These are phyloP conservation scores for Corbicula japonica DNA, from an alignment of 2,888 invertebrate species.

Conservation along the genomic window DNA sequence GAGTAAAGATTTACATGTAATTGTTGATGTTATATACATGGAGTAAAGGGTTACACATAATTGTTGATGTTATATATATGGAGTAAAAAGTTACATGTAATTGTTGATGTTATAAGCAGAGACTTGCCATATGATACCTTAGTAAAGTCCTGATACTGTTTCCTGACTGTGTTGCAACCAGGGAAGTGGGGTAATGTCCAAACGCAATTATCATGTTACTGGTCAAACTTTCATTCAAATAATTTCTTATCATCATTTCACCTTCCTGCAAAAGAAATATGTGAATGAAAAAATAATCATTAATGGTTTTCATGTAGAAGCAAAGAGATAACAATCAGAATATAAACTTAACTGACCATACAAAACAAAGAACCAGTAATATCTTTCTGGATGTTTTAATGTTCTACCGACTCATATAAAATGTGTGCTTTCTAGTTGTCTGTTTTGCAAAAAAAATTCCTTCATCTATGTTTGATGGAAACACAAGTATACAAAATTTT, in stretches of 20 bases:
- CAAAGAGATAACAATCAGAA: no score
- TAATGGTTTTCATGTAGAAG: no score
- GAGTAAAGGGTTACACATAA: no score
- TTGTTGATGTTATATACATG: no score
- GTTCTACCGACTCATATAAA: not conserved
- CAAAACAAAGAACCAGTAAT: not conserved
- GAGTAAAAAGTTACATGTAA: no score
- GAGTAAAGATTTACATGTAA: no score
- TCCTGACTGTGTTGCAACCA: conserved; percentile 88
- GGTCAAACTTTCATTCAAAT: conserved; percentile 53
- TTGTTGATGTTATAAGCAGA: no score
- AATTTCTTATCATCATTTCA: conserved; percentile 46
- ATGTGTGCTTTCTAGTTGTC: not conserved
- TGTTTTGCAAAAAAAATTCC: not conserved
- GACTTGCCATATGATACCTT: no score
- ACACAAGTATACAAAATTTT: no score
- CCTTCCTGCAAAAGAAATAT: conserved; percentile 48
- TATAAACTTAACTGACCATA: no score
- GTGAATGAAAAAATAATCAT: not conserved
- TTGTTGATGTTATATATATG: no score
- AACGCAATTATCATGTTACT: conserved; percentile 92
- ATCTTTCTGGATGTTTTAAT: not conserved
- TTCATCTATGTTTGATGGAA: no score
- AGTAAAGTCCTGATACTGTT: conserved; percentile 74
- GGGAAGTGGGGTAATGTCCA: conserved; percentile 97